Base-by-base conservation (phyloP, 2,797 vertebrate genomes). In the Mionectes olivaceus region DNA sequence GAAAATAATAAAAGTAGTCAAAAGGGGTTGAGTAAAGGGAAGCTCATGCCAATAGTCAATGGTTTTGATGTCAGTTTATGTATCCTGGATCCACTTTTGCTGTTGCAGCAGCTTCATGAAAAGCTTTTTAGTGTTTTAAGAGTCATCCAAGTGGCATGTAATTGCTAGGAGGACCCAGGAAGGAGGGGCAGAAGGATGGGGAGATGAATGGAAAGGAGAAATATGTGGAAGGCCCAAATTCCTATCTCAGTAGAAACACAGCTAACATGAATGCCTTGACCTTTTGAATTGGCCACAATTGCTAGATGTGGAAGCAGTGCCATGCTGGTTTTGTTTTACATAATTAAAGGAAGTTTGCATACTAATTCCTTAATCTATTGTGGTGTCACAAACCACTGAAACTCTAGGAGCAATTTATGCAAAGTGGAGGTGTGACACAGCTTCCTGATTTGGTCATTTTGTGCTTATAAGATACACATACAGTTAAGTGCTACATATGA, bases 361-460 rank as follows among this genome's bases (percentile, higher is more conserved):
- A 64, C 79, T 92, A 82, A 52, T 68, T 32, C 61, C 41, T 68
- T 79, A 67, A 80, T 80, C 46, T 83, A 65, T 70, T n/a, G 43
- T 46, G 37, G 46, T 77, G 76, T 84, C 80, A 79, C 63, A 91
- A 96, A 63, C 69, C 28, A 1, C 80, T 41, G 90, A 67, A 94
- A 74, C 37, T 88, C 87, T 79, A 67, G 76, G 53, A 81, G 60
- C 23, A 80, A 95, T 82, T 95, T 94, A 95, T 68, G 60, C 69
- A 67, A 96, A 90, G 60, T 33, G 12, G 37, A 90, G 83, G 24
- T 32, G 47, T 96, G 94, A 90, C 75, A 82, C 87, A 94, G 52
- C 90, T 86, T 94, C 91, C 95, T 96, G 91, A 84, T 83, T 74
- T 67, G 77, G 71, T 78, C 18, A 80, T 76, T 93, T 88, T 93